Evolutionary conservation across 2,888 invertebrate species (phyloP).

Genomic region (Rhorus exstirpatorius): DNA sequence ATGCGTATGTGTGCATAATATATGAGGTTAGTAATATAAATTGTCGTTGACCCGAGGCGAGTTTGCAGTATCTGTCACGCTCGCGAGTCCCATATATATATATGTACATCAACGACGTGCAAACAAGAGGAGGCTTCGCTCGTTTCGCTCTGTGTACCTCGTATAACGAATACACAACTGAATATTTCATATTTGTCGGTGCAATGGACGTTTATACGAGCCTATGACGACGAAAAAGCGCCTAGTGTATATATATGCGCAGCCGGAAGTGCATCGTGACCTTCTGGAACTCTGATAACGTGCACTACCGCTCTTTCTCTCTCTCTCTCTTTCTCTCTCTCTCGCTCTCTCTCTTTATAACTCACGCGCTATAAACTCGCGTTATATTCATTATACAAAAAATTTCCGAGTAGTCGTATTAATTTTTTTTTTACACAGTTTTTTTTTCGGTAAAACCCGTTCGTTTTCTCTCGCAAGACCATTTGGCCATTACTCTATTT

Average conservation of each 20-base stretch:
- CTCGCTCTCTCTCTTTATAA: constrained; percentile 3
- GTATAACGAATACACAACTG: constrained; percentile 11
- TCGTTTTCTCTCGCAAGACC: not conserved
- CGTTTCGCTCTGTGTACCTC: not conserved
- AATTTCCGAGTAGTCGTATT: constrained; percentile 68
- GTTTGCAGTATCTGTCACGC: no score
- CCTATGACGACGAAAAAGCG: constrained; percentile 26
- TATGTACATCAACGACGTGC: no score
- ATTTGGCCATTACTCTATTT: constrained; percentile 34
- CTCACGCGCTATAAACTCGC: constrained; percentile 8
- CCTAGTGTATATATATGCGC: constrained; percentile 1
- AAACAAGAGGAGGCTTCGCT: not conserved
- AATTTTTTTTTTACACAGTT: constrained; percentile 5
- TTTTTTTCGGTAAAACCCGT: constrained; percentile 10
- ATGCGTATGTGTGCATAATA: no score
- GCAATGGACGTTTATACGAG: constrained; percentile 50
- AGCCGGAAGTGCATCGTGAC: constrained; percentile 18
- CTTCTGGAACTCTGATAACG: not conserved
- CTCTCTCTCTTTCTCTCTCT: not conserved
- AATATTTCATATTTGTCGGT: constrained; percentile 40
- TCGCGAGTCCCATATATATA: no score
- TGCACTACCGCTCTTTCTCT: not conserved
- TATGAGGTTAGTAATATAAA: no score
- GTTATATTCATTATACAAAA: constrained; percentile 67
- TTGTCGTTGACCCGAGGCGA: no score